phyloP scores from a whole-genome alignment of 2,113 vertebrate species.

The Rutilus rutilus region DNA sequence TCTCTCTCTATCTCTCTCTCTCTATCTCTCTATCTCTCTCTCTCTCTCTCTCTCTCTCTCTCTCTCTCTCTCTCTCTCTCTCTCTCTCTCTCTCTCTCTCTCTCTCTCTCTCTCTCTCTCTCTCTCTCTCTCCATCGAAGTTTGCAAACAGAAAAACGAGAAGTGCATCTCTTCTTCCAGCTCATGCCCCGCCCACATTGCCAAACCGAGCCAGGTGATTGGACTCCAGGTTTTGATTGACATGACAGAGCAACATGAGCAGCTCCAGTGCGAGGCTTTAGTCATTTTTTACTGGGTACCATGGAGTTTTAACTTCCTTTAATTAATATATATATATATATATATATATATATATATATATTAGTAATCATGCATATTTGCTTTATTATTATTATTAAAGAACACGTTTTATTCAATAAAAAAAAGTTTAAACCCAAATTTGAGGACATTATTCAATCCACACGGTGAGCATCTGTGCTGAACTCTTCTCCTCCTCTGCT shows the following conservation, averaged over 20 bases:
- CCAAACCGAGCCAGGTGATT: constrained; percentile 71
- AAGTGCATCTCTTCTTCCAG: constrained; percentile 37
- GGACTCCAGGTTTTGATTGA: constrained; percentile 59
- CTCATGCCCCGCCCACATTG: constrained; percentile 62
- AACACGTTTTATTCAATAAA: constrained; percentile 71
- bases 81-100: no score
- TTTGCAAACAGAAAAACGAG: constrained; percentile 50
- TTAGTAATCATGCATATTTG: constrained; percentile 60
- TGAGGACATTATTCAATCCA: constrained; percentile 67
- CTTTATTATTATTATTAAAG: constrained; percentile 63
- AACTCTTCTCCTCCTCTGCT: neutral
- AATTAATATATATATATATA: constrained; percentile 52
- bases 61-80: no score
- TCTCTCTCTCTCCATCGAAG: constrained; percentile 55
- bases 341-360: constrained; percentile 51
- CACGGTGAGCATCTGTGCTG: constrained; percentile 2
- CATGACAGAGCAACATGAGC: constrained; percentile 29
- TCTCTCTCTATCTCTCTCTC: no score
- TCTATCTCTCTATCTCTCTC: no score
- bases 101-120: neutral
- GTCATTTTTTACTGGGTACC: constrained; percentile 71
- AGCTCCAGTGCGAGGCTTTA: constrained; percentile 64
- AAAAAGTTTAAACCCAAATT: constrained; percentile 54
- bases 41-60: no score
- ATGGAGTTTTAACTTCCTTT: constrained; percentile 63